Percentiles rank a stretch among this genome's conserved stretches.
Conservation (phyloP, 2,888 invertebrate genomes). For the Crematogaster levior region DNA sequence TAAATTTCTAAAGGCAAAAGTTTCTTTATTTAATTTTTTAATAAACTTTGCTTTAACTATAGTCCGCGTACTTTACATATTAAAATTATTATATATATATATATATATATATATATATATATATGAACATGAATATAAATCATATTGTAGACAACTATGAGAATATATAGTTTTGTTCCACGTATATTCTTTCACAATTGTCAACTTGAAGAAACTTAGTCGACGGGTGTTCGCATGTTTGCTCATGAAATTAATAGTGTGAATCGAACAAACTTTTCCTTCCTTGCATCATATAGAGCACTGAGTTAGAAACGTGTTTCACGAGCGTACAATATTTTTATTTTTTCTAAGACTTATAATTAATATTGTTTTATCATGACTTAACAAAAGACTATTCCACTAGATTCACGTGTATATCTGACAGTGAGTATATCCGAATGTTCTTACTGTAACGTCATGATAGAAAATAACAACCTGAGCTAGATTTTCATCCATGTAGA, state of each 20-base stretch:
- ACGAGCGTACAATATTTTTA: not conserved
- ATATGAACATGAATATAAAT: constrained; percentile 4
- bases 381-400: not conserved
- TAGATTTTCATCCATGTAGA: not conserved
- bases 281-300: not conserved
- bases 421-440: not conserved
- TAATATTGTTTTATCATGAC: not conserved
- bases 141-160: not conserved
- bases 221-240: not conserved
- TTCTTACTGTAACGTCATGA: not conserved
- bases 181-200: not conserved
- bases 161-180: not conserved
- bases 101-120: not conserved
- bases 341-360: not conserved
- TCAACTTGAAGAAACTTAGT: not conserved
- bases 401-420: not conserved
- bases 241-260: constrained; percentile 12
- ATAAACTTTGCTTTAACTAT: not conserved
- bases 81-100: not conserved
- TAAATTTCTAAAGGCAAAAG: not conserved
- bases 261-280: not conserved
- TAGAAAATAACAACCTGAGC: not conserved
- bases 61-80: too few relatives aligned
- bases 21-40: not conserved
- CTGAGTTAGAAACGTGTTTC: not conserved